Conservation (phyloP, 2,113 vertebrate genomes). For the Holacanthus passer region DNA sequence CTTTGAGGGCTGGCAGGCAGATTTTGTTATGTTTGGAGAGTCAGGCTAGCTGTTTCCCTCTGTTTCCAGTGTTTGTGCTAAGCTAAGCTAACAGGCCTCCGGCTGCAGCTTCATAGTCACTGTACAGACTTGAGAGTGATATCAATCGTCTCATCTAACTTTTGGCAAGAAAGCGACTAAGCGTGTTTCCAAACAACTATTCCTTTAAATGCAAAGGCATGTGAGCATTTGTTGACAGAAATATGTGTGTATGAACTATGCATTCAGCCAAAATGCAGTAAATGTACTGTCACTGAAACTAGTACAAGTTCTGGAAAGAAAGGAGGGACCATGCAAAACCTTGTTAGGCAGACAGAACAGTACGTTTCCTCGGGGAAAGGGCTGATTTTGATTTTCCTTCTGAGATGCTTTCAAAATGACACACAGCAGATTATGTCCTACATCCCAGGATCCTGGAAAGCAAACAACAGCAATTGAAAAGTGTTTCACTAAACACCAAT, state of each 20-base stretch:
- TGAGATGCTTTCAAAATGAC: conserved; percentile 12
- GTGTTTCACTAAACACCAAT: conserved; percentile 10
- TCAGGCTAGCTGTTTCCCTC: background rate
- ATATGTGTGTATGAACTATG: background rate
- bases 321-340: background rate
- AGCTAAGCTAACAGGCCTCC: background rate
- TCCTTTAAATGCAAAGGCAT: background rate
- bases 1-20: background rate
- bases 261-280: background rate
- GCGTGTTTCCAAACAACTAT: background rate
- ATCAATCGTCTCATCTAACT: too few relatives aligned
- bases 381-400: conserved; percentile 36
- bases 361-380: background rate
- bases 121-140: too few relatives aligned
- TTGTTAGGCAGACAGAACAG: background rate
- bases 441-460: conserved; percentile 16
- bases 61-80: background rate
- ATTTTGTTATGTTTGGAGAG: background rate
- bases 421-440: background rate
- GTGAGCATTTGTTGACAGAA: background rate
- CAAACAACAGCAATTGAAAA: background rate
- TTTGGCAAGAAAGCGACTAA: background rate
- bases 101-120: too few relatives aligned
- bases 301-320: background rate
- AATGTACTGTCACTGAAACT: background rate